phyloP scores from a whole-genome alignment of 2,888 invertebrate species.

The Ditula angustiorana region DNA sequence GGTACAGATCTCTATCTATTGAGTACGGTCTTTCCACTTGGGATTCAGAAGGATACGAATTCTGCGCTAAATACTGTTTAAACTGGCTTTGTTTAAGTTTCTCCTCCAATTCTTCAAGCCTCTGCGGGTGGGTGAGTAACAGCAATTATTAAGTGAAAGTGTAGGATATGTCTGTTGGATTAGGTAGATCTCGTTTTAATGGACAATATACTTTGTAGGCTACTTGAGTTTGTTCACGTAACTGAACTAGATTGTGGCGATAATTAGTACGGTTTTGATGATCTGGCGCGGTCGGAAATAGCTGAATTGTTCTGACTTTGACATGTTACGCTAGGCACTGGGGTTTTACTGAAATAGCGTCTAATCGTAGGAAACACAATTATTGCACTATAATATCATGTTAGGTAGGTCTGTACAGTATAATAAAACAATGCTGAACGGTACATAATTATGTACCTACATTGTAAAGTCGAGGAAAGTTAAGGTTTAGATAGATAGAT shows the following conservation, averaged over 20 bases:
- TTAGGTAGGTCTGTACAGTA: too few relatives aligned
- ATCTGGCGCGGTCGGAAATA: constrained; percentile 29
- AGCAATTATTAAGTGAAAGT: constrained; percentile 43
- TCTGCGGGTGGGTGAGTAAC: constrained; percentile 54
- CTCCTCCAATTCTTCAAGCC: constrained; percentile 76
- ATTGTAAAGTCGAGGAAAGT: too few relatives aligned
- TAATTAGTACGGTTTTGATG: constrained; percentile 29
- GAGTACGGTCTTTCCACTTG: constrained; percentile 76
- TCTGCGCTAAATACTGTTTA: constrained; percentile 73
- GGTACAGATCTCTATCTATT: constrained; percentile 55
- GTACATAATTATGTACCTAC: too few relatives aligned
- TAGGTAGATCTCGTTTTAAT: constrained; percentile 35
- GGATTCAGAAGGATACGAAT: constrained; percentile 61
- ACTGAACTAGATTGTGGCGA: constrained; percentile 28
- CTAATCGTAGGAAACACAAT: not conserved
- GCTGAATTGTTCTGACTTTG: constrained; percentile 29
- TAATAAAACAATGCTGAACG: too few relatives aligned
- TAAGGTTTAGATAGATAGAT: too few relatives aligned
- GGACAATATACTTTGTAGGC: constrained; percentile 32
- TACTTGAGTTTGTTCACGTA: constrained; percentile 31
- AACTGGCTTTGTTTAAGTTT: constrained; percentile 77
- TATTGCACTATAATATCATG: too few relatives aligned
- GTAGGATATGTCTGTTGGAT: constrained; percentile 22
- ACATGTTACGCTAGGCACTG: constrained; percentile 23
- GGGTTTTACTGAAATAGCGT: constrained; percentile 2